These are phyloP conservation scores for Liasis olivaceus DNA, from an alignment of 2,797 vertebrate genomes.

Conservation along the genomic window DNA sequence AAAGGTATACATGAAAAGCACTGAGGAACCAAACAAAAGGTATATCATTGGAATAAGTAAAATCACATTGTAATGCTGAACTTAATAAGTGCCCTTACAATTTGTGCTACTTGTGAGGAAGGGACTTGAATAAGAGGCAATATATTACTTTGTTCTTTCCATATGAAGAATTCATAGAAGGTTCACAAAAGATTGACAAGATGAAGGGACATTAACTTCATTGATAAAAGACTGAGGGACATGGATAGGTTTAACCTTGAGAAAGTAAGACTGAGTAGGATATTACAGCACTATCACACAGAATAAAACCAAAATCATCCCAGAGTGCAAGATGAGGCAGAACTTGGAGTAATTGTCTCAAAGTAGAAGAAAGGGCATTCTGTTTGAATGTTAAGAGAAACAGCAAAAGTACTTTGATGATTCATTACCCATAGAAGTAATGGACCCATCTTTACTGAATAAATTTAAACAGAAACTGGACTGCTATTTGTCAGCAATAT, in stretches of 20 bases:
- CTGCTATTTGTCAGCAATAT: not conserved
- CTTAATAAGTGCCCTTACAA: not conserved
- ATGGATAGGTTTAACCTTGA: not conserved
- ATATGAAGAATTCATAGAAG: not conserved
- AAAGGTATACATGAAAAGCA: not conserved
- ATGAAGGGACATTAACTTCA: not conserved
- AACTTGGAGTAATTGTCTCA: not conserved
- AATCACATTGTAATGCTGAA: not conserved
- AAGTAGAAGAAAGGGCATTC: not conserved
- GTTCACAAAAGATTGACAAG: not conserved
- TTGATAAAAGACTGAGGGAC: not conserved
- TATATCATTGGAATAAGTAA: not conserved
- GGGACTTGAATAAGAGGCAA: not conserved
- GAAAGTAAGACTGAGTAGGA: not conserved
- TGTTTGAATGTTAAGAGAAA: not conserved
- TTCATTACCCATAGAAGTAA: not conserved
- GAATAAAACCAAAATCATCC: not conserved
- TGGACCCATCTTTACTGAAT: not conserved
- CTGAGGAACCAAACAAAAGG: not conserved
- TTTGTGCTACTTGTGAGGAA: not conserved
- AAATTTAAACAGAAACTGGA: not conserved
- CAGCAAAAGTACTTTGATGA: not conserved
- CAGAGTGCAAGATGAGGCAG: not conserved
- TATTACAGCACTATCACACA: not conserved
- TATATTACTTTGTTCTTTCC: not conserved